Base-by-base conservation (phyloP, 2,888 invertebrate species). In the Spisula subtruncata region DNA sequence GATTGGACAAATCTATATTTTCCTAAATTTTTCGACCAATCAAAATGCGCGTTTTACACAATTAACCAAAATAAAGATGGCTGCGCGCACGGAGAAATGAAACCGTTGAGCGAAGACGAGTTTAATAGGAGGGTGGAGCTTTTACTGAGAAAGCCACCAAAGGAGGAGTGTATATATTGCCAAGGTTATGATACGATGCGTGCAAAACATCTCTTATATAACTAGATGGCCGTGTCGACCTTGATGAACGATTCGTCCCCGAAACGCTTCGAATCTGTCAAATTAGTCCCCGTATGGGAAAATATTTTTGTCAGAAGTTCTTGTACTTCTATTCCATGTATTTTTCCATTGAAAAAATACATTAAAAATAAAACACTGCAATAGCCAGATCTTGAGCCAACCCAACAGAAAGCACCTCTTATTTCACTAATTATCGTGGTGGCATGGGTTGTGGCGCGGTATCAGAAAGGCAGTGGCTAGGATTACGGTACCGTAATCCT, bases 41-140 rank as follows among this genome's bases (percentile, higher is more conserved):
- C 75, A 75, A 32, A 75, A 35, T 35, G 35, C 5, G 6, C 32
- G 75, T 75, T 1, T 16, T 16, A 5, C 35, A 16, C 18, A 75
- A 35, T 25, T 66, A 4, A 75, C 16, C 32, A 32, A 75, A 75
- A 75, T 32, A 32, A 75, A 75, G 75, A 75, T 75, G 75, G 75
- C 75, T 35, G 75, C 75, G 35, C 75, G 32, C 75, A 35, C 35
- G 32, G 18, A 14, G 14, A 6, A 12, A 18, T 32, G 5, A 75
- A 5, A 18, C 14, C 18, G 32, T 16, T 75, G 75, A 32, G 32
- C 35, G 75, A 75, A 75, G 75, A 35, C 32, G 75, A 75, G 16
- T 16, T 75, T 12, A 75, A 35, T 5, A 75, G 75, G 18, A 75
- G 20, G 35, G 75, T 75, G 75, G 75, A 75, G 5, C 35, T 75